These are phyloP conservation scores for Dipodomys spectabilis DNA, from an alignment of 2,113 vertebrate species.

Conservation along the genomic window DNA sequence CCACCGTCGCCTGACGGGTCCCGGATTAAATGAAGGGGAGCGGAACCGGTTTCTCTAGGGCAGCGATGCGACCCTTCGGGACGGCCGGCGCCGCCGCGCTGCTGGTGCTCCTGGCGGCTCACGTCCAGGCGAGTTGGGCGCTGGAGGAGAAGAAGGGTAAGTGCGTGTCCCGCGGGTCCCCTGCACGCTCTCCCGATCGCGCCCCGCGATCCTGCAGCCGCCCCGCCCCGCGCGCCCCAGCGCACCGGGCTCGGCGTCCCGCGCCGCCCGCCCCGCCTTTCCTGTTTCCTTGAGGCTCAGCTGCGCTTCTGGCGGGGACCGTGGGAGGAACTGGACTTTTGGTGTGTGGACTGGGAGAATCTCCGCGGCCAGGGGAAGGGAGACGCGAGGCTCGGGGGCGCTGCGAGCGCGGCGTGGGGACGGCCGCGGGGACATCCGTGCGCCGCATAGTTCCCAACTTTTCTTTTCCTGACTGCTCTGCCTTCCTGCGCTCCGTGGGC, in stretches of 20 bases:
- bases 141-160: slow-evolving; percentile 86
- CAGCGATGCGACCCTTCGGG: slow-evolving; percentile 42
- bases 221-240: too few relatives aligned
- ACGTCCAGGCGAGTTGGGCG: slow-evolving; percentile 48
- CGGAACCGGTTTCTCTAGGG: background rate
- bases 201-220: background rate
- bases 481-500: background rate
- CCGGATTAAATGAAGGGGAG: slow-evolving; percentile 24
- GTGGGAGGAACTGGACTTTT: slow-evolving; percentile 30
- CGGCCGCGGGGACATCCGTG: background rate
- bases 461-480: background rate
- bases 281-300: slow-evolving; percentile 44
- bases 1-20: background rate
- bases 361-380: background rate
- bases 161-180: background rate
- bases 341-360: background rate
- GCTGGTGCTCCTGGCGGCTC: slow-evolving; percentile 72
- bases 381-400: background rate
- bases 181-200: background rate
- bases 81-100: slow-evolving; percentile 61
- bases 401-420: background rate
- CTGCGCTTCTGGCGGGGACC: background rate
- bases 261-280: slow-evolving; percentile 10
- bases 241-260: too few relatives aligned
- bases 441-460: slow-evolving; percentile 19